Evolutionary conservation across 2,888 invertebrate species (phyloP).

Genomic region (Pyrrhopygopsis socrates): DNA sequence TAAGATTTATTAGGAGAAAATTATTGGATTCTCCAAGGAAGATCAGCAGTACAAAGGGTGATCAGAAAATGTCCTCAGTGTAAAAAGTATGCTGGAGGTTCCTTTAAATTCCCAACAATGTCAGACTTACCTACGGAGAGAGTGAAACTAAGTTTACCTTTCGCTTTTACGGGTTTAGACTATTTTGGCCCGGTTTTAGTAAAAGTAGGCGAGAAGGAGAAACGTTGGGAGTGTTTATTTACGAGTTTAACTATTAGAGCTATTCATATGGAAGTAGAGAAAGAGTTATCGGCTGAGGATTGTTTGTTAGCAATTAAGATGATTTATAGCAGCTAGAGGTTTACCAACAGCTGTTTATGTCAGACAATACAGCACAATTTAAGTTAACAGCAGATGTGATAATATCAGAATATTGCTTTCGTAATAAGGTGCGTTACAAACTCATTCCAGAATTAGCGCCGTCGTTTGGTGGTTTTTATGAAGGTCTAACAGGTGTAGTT

Average conservation of each 20-base stretch:
- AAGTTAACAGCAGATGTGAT: conserved; percentile 70
- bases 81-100: conserved; percentile 80
- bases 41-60: neutral
- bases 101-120: conserved; percentile 75
- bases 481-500: conserved; percentile 47
- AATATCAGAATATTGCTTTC: conserved; percentile 25
- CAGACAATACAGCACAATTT: conserved; percentile 78
- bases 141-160: conserved; percentile 68
- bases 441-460: conserved; percentile 63
- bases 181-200: conserved; percentile 71
- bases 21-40: neutral
- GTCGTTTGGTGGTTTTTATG: conserved; percentile 65
- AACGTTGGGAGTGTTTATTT: conserved; percentile 71
- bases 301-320: conserved; percentile 72
- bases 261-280: conserved; percentile 80
- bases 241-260: conserved; percentile 82
- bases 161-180: conserved; percentile 71
- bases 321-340: conserved; percentile 62
- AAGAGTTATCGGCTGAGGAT: conserved; percentile 78
- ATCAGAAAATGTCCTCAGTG: conserved; percentile 66
- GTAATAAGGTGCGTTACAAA: conserved; percentile 37
- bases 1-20: neutral
- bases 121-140: conserved; percentile 80
- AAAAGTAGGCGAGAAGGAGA: conserved; percentile 25
- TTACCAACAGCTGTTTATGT: conserved; percentile 52